Evolutionary conservation across 2,113 vertebrate genomes (phyloP), one percentile per base, ranked within the genome.

Genomic region (Erythrolamprus reginae): DNA sequence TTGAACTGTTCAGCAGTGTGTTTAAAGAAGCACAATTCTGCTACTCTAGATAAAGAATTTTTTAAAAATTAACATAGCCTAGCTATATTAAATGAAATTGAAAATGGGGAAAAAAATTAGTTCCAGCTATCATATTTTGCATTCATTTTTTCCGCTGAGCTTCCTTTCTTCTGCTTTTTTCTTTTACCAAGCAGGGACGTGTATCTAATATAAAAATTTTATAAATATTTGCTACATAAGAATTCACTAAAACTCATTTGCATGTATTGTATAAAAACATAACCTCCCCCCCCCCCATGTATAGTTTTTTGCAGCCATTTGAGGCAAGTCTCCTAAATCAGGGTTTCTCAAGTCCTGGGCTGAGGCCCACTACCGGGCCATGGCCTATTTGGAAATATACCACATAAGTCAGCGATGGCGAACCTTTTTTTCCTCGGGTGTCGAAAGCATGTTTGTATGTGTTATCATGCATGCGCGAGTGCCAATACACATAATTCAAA

Each of bases 21-120:
- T 94, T 93, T 93, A 92, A 92, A 91, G 70, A 89, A 90, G 53
- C 26, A 84, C 84, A 89, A 85, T 89, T 89, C 92, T 95, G 93
- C 90, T 92, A 95, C 89, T 95, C 42, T 77, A 94, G 86, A 90
- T 94, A 92, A 93, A 87, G 84, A 93, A 94, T 95, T 92, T 94
- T 95, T 95, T 94, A 10, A 94, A 94, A 90, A 94, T 84, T 86
- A 93, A 45, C 84, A 88, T 88, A 56, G 48, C 48, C 55, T 87
- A 48, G 58, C 89, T 90, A 33, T 53, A 89, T 89, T 89, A 93
- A 88, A 84, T 94, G 88, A 96, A 88, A 95, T 94, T 93, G 92
- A 95, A 95, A 91, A n/a, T 87, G 90, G 92, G 15, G 24, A 58
- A 91, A 88, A 82, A 91, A 88, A 82, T 94, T 90, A 50, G 50